Evolutionary conservation across 2,888 invertebrate genomes (phyloP).

Genomic region (Herminia tarsipennalis): DNA sequence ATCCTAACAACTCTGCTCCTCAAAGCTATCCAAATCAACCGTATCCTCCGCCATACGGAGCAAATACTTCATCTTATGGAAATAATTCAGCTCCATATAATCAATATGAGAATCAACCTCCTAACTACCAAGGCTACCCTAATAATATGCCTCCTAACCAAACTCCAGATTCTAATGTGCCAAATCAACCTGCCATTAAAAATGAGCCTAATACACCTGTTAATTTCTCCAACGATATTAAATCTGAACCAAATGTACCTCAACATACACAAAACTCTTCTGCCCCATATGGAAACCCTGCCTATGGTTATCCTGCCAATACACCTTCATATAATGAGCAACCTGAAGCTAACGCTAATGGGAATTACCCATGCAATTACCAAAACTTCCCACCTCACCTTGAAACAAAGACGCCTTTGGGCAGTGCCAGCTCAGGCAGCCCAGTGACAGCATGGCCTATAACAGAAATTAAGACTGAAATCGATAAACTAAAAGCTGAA

Average conservation of each 20-base stretch:
- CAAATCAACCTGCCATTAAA: slow-evolving; percentile 37
- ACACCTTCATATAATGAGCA: slow-evolving; percentile 58
- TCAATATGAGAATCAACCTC: slow-evolving; percentile 63
- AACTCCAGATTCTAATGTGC: slow-evolving; percentile 38
- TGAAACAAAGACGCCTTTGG: slow-evolving; percentile 74
- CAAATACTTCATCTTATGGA: slow-evolving; percentile 57
- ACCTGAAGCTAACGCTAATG: slow-evolving; percentile 51
- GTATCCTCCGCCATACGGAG: slow-evolving; percentile 61
- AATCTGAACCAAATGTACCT: slow-evolving; percentile 54
- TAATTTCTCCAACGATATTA: slow-evolving; percentile 56
- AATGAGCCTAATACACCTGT: slow-evolving; percentile 27
- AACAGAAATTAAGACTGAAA: slow-evolving; percentile 75
- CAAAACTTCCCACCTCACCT: slow-evolving; percentile 64
- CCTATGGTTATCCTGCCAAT: slow-evolving; percentile 64
- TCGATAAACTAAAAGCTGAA: slow-evolving; percentile 76
- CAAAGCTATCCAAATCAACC: slow-evolving; percentile 64
- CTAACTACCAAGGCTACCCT: slow-evolving; percentile 64
- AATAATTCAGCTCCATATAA: slow-evolving; percentile 62
- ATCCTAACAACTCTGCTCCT: slow-evolving; percentile 55
- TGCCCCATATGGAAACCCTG: slow-evolving; percentile 54
- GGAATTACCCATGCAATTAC: slow-evolving; percentile 63
- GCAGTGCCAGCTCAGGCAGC: slow-evolving; percentile 71
- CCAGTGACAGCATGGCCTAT: slow-evolving; percentile 77
- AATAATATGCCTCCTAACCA: slow-evolving; percentile 60
- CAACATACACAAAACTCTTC: slow-evolving; percentile 51